A percentile compares a stretch with the other conserved stretches of the same genome.
phyloP scores from a whole-genome alignment of 2,797 vertebrate genomes.

The Hypotaenidia philippensis region DNA sequence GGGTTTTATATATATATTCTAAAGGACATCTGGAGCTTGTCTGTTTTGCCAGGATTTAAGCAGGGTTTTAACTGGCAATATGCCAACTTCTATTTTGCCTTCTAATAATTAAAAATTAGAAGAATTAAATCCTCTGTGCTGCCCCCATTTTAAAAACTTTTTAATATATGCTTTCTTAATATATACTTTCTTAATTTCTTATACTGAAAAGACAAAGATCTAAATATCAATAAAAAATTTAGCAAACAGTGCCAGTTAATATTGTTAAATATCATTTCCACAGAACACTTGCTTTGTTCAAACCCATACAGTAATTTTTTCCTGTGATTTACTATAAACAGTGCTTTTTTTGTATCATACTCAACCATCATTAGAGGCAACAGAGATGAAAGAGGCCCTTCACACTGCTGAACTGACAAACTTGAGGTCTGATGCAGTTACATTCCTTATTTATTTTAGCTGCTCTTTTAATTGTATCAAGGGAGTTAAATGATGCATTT shows the following conservation, averaged over 20 bases:
- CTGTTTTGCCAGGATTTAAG: not conserved
- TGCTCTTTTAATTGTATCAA: not conserved
- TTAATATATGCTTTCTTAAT: not conserved
- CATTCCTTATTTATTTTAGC: not conserved
- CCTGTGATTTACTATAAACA: not conserved
- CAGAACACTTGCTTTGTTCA: not conserved
- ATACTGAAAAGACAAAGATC: not conserved
- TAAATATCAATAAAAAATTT: not conserved
- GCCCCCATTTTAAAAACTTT: not conserved
- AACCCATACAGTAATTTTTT: not conserved
- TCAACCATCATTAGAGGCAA: not conserved
- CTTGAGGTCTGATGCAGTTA: not conserved
- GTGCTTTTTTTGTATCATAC: not conserved
- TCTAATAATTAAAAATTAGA: constrained; percentile 8
- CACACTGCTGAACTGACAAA: not conserved
- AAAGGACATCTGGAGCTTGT: not conserved
- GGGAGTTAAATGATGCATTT: not conserved
- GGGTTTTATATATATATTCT: not conserved
- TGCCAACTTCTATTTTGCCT: not conserved
- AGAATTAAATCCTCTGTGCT: not conserved
- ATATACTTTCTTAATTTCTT: too few species aligned
- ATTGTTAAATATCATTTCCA: not conserved
- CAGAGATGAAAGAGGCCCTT: not conserved
- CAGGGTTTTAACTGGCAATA: not conserved
- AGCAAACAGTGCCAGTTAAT: not conserved